Percentiles rank a stretch among this genome's conserved stretches.
phyloP scores from a whole-genome alignment of 2,113 vertebrate species.

The Indicator indicator region DNA sequence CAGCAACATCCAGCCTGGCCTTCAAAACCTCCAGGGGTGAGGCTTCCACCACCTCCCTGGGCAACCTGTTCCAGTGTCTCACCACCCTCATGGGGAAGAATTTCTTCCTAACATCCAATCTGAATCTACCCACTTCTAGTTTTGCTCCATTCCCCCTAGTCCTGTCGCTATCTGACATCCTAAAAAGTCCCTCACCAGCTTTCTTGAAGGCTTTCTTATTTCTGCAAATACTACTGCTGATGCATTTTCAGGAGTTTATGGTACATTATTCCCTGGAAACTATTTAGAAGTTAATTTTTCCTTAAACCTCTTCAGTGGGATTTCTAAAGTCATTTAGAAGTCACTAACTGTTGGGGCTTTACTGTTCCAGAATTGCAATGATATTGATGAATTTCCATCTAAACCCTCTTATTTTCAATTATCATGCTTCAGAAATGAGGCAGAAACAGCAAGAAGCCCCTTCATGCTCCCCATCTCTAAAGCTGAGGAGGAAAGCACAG shows the following conservation, averaged over 20 bases:
- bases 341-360: background rate
- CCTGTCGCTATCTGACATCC: too few species aligned
- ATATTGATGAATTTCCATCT: background rate
- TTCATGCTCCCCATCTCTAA: background rate
- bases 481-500: background rate
- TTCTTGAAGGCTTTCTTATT: too few species aligned
- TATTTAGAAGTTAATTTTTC: background rate
- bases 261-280: background rate
- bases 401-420: background rate
- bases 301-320: background rate
- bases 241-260: background rate
- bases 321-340: background rate
- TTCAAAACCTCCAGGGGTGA: too few species aligned
- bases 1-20: too few species aligned
- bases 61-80: too few species aligned
- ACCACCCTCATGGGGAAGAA: too few species aligned
- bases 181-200: too few species aligned
- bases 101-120: too few species aligned
- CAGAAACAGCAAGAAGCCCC: background rate
- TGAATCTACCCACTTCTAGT: too few species aligned
- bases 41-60: too few species aligned
- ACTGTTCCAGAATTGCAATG: background rate
- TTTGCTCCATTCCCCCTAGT: too few species aligned
- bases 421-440: background rate
- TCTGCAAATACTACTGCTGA: background rate